Evolutionary conservation across 2,888 invertebrate species (phyloP).

Genomic region (Pseudococcus jackbeardsleyi): DNA sequence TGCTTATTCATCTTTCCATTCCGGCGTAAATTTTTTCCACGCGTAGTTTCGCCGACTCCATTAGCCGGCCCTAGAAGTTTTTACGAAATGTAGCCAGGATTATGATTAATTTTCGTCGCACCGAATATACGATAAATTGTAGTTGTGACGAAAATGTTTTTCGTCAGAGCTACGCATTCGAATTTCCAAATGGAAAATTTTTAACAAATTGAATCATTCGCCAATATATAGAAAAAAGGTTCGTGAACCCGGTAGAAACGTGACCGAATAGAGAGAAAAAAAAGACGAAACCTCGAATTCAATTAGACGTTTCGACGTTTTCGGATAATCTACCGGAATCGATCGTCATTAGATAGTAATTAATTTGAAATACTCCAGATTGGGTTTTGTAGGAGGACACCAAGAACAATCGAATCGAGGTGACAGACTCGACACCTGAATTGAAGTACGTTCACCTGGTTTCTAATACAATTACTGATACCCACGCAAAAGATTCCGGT

Average conservation of each 20-base stretch:
- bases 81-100: not conserved
- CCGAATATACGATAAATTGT: not conserved
- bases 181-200: not conserved
- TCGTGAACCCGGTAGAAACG: not conserved
- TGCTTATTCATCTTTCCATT: slow-evolving; percentile 12
- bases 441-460: not conserved
- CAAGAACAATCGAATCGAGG: too few relatives aligned
- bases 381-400: too few relatives aligned
- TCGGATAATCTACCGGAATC: not conserved
- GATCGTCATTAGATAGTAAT: not conserved
- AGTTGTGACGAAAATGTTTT: not conserved
- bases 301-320: not conserved
- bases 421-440: not conserved
- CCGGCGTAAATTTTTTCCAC: slow-evolving; percentile 16
- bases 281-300: not conserved
- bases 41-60: not conserved
- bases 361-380: slow-evolving; percentile 18
- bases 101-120: slow-evolving; percentile 20
- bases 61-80: not conserved
- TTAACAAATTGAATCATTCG: slow-evolving; percentile 19
- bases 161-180: not conserved
- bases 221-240: not conserved
- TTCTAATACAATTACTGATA: not conserved
- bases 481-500: not conserved
- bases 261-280: not conserved